Conservation (phyloP, 2,797 vertebrate species). For the Cryptoprocta ferox region DNA sequence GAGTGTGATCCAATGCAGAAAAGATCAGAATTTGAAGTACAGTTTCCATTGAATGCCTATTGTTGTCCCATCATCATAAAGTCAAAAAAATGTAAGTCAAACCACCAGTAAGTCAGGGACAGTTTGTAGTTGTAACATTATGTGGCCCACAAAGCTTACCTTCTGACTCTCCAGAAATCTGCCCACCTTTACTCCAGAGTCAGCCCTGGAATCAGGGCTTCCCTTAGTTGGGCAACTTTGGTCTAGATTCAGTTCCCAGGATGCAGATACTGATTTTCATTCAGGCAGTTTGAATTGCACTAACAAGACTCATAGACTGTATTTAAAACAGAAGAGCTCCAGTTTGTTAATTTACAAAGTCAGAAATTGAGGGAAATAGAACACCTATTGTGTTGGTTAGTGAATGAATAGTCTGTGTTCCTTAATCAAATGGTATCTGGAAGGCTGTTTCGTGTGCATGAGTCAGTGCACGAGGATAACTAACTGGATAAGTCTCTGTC, state of each 20-base stretch:
- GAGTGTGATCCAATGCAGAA: too few species aligned
- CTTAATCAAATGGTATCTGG: not conserved
- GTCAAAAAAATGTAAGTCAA: not conserved
- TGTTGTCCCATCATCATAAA: not conserved
- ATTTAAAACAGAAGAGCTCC: not conserved
- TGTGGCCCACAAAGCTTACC: not conserved
- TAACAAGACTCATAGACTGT: not conserved
- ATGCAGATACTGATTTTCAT: not conserved
- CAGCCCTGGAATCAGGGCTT: not conserved
- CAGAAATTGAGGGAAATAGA: not conserved
- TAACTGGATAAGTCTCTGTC: not conserved
- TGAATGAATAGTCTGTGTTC: not conserved
- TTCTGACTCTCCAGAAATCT: not conserved
- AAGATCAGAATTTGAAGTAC: too few species aligned
- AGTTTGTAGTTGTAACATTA: not conserved
- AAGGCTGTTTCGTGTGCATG: not conserved
- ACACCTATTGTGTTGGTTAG: not conserved
- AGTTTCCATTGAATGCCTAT: not conserved
- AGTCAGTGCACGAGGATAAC: too few species aligned
- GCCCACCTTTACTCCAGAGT: not conserved
- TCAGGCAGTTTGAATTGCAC: not conserved
- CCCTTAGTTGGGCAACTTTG: not conserved
- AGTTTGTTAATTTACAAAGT: slow-evolving; percentile 21
- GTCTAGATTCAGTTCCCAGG: not conserved
- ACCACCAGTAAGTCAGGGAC: not conserved